Evolutionary conservation across 2,888 invertebrate species (phyloP).

Genomic region (Amphipyra tragopoginis): DNA sequence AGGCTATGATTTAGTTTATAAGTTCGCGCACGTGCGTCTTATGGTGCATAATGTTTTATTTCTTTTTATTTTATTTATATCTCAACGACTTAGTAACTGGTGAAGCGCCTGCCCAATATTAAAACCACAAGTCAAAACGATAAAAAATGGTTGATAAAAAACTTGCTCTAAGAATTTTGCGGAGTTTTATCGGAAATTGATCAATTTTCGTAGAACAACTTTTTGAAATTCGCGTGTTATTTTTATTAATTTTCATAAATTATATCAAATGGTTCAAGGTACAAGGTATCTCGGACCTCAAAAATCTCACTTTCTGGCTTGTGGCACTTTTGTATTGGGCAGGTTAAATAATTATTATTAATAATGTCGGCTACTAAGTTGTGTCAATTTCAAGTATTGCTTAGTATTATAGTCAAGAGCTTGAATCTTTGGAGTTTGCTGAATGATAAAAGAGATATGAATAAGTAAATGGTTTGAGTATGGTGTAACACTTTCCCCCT

Average conservation of each 20-base stretch:
- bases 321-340: no score
- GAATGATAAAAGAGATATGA: constrained; percentile 17
- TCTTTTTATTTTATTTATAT: constrained; percentile 56
- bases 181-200: no score
- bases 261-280: no score
- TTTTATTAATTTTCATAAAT: no score
- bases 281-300: no score
- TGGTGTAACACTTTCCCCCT: constrained; percentile 4
- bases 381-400: constrained; percentile 48
- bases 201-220: no score
- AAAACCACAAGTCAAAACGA: no score
- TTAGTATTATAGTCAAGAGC: constrained; percentile 52
- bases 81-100: constrained; percentile 23
- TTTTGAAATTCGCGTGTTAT: no score
- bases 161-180: no score
- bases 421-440: constrained; percentile 43
- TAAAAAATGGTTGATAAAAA: no score
- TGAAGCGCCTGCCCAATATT: neutral
- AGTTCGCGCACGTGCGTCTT: constrained; percentile 55
- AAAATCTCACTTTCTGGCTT: no score
- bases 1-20: constrained; percentile 80
- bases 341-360: no score
- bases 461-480: constrained; percentile 8
- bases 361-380: constrained; percentile 20
- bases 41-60: constrained; percentile 81